A percentile compares a stretch with the other conserved stretches of the same genome.
phyloP scores from a whole-genome alignment of 2,797 vertebrate species.

The Gallirallus australis region DNA sequence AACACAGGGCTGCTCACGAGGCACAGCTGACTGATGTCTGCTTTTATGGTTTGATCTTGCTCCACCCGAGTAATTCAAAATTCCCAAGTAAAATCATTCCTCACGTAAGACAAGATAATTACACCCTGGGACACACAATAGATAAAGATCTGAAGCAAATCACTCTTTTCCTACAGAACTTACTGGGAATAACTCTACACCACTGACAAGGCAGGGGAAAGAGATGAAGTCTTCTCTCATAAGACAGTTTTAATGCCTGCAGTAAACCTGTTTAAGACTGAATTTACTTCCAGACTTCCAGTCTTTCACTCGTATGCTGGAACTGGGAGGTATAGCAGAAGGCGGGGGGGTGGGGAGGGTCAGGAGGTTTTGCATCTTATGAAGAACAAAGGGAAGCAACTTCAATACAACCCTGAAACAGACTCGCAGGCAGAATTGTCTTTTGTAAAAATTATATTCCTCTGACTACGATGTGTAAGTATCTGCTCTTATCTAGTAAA shows the following conservation, averaged over 20 bases:
- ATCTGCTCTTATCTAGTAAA: constrained; percentile 38
- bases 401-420: constrained; percentile 2
- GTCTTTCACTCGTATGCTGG: not conserved
- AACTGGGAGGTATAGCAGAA: not conserved
- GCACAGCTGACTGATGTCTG: not conserved
- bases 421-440: not conserved
- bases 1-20: not conserved
- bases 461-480: not conserved
- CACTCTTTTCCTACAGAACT: not conserved
- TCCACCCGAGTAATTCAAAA: not conserved
- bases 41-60: not conserved
- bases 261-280: not conserved
- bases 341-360: no score
- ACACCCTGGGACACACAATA: not conserved
- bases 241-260: not conserved
- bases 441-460: not conserved
- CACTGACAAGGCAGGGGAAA: not conserved
- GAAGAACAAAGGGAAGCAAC: constrained; percentile 47
- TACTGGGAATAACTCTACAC: not conserved
- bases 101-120: not conserved
- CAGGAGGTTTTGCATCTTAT: not conserved
- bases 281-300: not conserved
- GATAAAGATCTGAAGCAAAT: not conserved
- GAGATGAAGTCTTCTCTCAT: not conserved
- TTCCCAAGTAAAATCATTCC: not conserved